phyloP scores from a whole-genome alignment of 2,797 vertebrate species.

The Tokudaia muenninki region DNA sequence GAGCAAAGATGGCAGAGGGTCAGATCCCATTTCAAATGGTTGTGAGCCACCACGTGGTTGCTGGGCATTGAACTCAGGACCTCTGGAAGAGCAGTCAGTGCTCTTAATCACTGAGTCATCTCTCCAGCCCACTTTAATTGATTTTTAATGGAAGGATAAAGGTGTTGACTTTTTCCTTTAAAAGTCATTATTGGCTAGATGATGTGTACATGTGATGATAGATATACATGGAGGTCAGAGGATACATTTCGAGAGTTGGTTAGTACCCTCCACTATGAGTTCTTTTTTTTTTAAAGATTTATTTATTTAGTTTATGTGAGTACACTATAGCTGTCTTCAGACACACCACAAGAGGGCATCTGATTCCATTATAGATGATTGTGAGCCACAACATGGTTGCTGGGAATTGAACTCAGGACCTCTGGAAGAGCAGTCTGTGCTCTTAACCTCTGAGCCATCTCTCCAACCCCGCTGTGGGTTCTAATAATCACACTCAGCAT shows the following conservation, averaged over 20 bases:
- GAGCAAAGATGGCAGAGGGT: too few species aligned
- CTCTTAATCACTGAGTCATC: neutral
- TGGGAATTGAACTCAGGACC: too few species aligned
- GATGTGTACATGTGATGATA: neutral
- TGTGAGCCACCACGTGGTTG: too few species aligned
- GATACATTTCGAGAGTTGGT: neutral
- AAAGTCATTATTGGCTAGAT: neutral
- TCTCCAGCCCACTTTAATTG: neutral
- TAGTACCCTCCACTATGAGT: neutral
- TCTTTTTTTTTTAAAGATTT: neutral
- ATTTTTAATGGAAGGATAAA: slow-evolving; percentile 3
- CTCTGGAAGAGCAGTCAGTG: neutral
- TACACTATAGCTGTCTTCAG: too few species aligned
- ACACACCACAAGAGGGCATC: too few species aligned
- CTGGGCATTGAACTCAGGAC: too few species aligned
- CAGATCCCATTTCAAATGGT: too few species aligned
- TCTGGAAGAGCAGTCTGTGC: too few species aligned
- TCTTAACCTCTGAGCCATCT: too few species aligned
- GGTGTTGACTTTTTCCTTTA: neutral
- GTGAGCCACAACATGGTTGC: too few species aligned
- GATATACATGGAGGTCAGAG: neutral
- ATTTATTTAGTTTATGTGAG: too few species aligned
- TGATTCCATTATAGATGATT: too few species aligned
- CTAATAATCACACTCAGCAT: neutral
- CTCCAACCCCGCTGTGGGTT: neutral